Evolutionary conservation across 1,140 invertebrate species (phyloP).

Genomic region (Heliconius congener): DNA sequence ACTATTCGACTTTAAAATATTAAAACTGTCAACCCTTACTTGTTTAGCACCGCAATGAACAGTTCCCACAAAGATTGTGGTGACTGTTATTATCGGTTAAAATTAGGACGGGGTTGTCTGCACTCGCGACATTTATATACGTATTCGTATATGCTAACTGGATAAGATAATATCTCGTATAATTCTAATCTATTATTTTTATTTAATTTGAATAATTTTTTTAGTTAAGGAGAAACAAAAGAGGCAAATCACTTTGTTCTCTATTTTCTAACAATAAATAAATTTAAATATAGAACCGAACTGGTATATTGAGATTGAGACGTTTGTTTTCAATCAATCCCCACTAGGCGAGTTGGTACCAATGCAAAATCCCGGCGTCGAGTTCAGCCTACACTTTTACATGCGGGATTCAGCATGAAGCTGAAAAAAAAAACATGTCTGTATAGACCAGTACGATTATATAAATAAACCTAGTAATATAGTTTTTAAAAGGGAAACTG

Average conservation of each 20-base stretch:
- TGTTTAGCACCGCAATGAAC: conserved; percentile 43
- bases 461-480: background rate
- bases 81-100: conserved; percentile 61
- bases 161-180: background rate
- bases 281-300: no score
- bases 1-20: background rate
- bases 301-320: no score
- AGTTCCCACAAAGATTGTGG: conserved; percentile 74
- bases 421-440: no score
- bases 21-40: conserved; percentile 41
- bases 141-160: background rate
- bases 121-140: background rate
- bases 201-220: background rate
- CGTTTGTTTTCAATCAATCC: no score
- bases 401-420: no score
- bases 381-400: no score
- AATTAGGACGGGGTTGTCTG: conserved; percentile 51
- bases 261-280: no score
- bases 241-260: no score
- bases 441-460: background rate
- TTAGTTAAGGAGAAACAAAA: no score
- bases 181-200: background rate
- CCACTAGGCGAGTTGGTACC: no score
- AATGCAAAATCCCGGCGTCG: no score
- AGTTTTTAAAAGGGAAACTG: no score